A percentile compares a stretch with the other conserved stretches of the same genome.
Conservation (phyloP, 30 jellyfish, hydroid and myxozoan genomes). For the Hydractinia symbiolongicarpus region DNA sequence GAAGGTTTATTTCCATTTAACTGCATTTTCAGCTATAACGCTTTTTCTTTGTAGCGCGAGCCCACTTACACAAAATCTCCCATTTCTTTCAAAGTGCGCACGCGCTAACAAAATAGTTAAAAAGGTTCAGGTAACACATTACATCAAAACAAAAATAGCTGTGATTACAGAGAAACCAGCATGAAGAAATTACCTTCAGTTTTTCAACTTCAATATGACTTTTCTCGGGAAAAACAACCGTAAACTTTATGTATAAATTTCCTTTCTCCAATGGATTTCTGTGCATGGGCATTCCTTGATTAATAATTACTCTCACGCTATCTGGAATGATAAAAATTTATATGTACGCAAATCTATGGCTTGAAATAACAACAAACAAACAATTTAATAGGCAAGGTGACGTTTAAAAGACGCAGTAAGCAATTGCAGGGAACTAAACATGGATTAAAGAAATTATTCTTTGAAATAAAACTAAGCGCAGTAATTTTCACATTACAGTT, state of each 20-base stretch:
- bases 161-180: background rate
- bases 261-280: slow-evolving; percentile 91
- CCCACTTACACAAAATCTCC: too few relatives aligned
- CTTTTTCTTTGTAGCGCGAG: background rate
- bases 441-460: too few relatives aligned
- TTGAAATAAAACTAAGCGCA: too few relatives aligned
- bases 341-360: too few relatives aligned
- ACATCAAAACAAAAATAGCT: background rate
- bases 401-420: too few relatives aligned
- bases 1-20: too few relatives aligned
- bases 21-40: background rate
- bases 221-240: slow-evolving; percentile 72
- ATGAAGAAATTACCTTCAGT: slow-evolving; percentile 28
- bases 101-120: background rate
- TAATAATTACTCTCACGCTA: slow-evolving; percentile 48
- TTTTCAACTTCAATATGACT: slow-evolving; percentile 42
- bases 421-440: too few relatives aligned
- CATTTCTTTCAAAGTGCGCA: too few relatives aligned
- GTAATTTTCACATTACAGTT: too few relatives aligned
- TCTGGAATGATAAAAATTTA: slow-evolving; percentile 29
- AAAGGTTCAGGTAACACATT: background rate
- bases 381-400: too few relatives aligned
- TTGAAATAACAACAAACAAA: too few relatives aligned
- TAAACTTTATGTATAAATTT: slow-evolving; percentile 60
- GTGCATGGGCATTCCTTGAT: slow-evolving; percentile 96